Evolutionary conservation across 2,113 vertebrate genomes (phyloP).

Genomic region (Psittacus erithacus): DNA sequence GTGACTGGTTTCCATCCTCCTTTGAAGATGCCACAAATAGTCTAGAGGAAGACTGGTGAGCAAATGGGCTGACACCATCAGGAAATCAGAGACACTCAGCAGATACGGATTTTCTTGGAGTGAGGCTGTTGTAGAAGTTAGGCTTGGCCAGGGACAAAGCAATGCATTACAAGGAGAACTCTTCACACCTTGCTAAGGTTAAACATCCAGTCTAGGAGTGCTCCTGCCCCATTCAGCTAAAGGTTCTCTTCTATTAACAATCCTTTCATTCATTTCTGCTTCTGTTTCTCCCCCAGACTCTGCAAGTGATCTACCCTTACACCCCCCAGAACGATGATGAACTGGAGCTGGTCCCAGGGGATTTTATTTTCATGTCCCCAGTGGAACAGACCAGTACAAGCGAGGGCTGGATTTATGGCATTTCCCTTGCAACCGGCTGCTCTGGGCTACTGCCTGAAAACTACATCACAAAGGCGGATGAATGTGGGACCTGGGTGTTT

Average conservation of each 20-base stretch:
- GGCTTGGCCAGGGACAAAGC: not conserved
- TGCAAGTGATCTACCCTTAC: conserved; percentile 97
- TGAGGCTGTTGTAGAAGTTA: not conserved
- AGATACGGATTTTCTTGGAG: not conserved
- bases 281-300: conserved; percentile 77
- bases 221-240: not conserved
- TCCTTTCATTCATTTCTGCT: not conserved
- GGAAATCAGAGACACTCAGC: not conserved
- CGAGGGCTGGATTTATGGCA: conserved; percentile 95
- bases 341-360: conserved; percentile 90
- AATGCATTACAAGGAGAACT: not conserved
- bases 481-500: conserved; percentile 96
- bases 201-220: not conserved
- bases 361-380: conserved; percentile 96
- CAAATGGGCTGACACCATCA: not conserved
- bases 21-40: not conserved
- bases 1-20: not conserved
- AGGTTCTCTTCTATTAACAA: not conserved
- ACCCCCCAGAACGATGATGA: conserved; percentile 95
- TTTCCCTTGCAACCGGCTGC: conserved; percentile 88
- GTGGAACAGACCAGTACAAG: conserved; percentile 92
- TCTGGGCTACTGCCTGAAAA: conserved; percentile 96
- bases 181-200: not conserved
- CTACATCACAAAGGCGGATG: conserved; percentile 92
- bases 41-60: not conserved